Percentiles rank a stretch among this genome's conserved stretches.
These are phyloP conservation scores for Mamestra brassicae DNA, from an alignment of 2,888 invertebrate species.

Conservation along the genomic window DNA sequence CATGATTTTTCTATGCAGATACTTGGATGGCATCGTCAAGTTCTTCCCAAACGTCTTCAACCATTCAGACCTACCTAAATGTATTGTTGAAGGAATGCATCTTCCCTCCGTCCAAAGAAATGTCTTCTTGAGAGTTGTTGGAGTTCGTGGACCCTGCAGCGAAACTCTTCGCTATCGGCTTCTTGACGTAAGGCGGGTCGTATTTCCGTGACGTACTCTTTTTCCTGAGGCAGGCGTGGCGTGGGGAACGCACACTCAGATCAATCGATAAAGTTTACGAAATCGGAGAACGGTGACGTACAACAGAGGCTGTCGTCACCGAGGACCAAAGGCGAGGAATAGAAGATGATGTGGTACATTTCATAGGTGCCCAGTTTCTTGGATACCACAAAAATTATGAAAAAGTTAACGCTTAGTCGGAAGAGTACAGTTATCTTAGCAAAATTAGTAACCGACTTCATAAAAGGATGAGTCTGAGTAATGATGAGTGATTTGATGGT, in stretches of 20 bases:
- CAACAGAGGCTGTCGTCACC: conserved; percentile 59
- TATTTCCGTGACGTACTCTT: conserved; percentile 97
- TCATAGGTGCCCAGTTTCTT: conserved; percentile 4
- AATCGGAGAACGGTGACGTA: conserved; percentile 67
- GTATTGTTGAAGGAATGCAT: conserved; percentile 95
- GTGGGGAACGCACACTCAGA: conserved; percentile 91
- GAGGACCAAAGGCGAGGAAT: conserved; percentile 65
- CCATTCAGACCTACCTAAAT: conserved; percentile 92
- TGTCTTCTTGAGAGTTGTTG: conserved; percentile 95
- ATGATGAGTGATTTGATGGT: conserved; percentile 14
- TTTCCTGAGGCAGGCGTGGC: conserved; percentile 93
- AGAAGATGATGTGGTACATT: conserved; percentile 64
- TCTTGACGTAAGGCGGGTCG: conserved; percentile 96
- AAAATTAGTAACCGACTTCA: not conserved
- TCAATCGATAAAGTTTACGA: conserved; percentile 90
- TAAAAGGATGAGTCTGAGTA: too few relatives aligned
- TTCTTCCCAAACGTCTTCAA: conserved; percentile 39
- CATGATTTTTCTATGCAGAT: not conserved
- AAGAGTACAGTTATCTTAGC: not conserved
- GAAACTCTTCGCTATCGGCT: conserved; percentile 94
- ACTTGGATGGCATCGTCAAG: conserved; percentile 25
- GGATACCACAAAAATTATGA: not conserved
- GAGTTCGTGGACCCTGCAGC: conserved; percentile 92
- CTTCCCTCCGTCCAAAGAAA: conserved; percentile 95
- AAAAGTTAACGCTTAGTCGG: not conserved